Conservation (phyloP, 2,797 vertebrate species). For the Gorsachius magnificus region DNA sequence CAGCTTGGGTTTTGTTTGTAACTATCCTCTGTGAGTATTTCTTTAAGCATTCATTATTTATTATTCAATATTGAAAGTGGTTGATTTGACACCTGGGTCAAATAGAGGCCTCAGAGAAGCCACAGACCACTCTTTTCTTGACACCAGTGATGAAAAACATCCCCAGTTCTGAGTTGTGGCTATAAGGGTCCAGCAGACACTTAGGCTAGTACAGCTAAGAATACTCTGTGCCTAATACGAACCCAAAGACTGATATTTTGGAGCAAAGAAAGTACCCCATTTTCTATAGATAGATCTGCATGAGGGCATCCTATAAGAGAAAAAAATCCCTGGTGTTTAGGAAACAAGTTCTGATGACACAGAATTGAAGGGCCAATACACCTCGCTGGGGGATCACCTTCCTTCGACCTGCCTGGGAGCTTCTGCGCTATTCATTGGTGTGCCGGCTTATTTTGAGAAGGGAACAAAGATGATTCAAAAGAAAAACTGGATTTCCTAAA, state of each 20-base stretch:
- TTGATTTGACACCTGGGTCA: background rate
- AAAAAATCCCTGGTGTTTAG: background rate
- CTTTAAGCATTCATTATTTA: background rate
- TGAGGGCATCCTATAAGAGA: background rate
- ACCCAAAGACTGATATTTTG: background rate
- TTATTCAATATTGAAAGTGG: background rate
- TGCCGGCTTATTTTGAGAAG: background rate
- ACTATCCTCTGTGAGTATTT: background rate
- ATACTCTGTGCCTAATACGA: background rate
- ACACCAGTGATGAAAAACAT: background rate
- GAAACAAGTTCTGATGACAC: background rate
- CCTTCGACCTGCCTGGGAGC: background rate
- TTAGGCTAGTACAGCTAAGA: background rate
- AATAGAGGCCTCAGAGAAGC: background rate
- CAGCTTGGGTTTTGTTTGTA: background rate
- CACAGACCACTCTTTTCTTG: background rate
- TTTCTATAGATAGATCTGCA: background rate
- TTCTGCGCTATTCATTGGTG: background rate
- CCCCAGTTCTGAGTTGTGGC: background rate
- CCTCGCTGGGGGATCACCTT: background rate
- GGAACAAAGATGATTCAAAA: background rate
- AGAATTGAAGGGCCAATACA: background rate
- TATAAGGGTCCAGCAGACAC: background rate
- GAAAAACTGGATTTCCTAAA: slow-evolving; percentile 1
- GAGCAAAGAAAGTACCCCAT: background rate